Percentiles rank a stretch among this genome's conserved stretches.
Conservation (phyloP, 2,888 invertebrate genomes). For the Xanthia togata region DNA sequence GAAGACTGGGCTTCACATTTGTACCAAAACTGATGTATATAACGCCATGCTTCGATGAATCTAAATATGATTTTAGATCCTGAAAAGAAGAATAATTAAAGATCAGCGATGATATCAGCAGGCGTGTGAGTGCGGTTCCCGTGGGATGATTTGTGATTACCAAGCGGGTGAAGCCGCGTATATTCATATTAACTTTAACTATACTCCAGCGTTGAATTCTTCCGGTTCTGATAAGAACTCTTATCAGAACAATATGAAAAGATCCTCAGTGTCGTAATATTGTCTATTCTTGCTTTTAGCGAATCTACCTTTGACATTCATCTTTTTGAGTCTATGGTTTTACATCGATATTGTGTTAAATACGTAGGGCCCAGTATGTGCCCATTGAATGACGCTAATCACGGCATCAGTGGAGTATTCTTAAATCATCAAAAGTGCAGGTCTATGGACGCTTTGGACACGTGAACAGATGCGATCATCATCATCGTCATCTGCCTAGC, state of each 20-base stretch:
- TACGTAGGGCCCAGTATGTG: neutral
- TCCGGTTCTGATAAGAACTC: neutral
- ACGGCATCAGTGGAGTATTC: neutral
- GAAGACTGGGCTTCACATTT: constrained; percentile 74
- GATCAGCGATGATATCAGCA: neutral
- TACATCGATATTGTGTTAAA: neutral
- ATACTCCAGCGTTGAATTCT: neutral
- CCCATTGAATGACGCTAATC: too few relatives aligned
- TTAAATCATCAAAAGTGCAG: neutral
- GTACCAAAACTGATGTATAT: constrained; percentile 86
- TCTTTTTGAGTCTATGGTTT: neutral
- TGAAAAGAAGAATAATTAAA: constrained; percentile 47
- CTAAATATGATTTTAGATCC: constrained; percentile 79
- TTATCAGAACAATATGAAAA: neutral
- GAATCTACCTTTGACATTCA: neutral
- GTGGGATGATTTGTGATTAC: neutral
- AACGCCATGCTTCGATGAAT: constrained; percentile 82
- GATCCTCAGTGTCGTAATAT: neutral
- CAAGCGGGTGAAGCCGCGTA: neutral
- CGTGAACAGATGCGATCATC: too few relatives aligned
- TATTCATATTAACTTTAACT: neutral
- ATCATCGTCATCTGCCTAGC: too few relatives aligned
- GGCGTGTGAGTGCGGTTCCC: too few relatives aligned
- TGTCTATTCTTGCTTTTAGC: neutral
- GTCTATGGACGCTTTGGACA: neutral